A percentile compares a stretch with the other conserved stretches of the same genome.
Conservation (phyloP, 1,140 invertebrate species). For the Colletes latitarsis region DNA sequence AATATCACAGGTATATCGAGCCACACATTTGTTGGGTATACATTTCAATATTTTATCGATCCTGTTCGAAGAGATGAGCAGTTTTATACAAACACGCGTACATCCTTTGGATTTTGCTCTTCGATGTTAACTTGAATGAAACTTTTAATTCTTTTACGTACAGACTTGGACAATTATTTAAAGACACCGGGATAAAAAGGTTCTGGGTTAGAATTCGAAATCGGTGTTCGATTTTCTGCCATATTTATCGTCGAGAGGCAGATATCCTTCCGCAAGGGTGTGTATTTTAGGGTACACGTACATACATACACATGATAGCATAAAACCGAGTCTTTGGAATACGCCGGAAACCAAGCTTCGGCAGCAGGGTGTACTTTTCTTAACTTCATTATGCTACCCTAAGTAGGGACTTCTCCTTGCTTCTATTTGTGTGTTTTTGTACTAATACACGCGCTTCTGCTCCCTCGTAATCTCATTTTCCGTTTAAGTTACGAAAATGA, state of each 20-base stretch:
- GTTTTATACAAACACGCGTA: too few species aligned
- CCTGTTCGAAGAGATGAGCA: too few species aligned
- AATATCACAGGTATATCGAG: too few species aligned
- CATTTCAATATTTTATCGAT: too few species aligned
- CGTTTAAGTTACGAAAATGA: constrained; percentile 16
- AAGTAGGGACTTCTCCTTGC: neutral
- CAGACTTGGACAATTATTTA: too few species aligned
- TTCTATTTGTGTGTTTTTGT: constrained; percentile 25
- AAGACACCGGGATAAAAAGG: neutral
- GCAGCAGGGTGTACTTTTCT: constrained; percentile 13
- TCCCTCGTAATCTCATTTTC: constrained; percentile 6
- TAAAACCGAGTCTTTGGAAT: constrained; percentile 1
- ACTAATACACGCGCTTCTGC: neutral
- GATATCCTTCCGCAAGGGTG: constrained; percentile 47
- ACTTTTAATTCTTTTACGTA: too few species aligned
- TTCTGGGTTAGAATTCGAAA: constrained; percentile 4
- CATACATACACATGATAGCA: neutral
- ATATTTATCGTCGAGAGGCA: constrained; percentile 50
- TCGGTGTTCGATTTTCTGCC: constrained; percentile 3
- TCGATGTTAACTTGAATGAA: too few species aligned
- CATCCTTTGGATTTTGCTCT: too few species aligned
- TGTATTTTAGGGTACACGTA: constrained; percentile 27
- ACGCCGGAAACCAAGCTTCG: constrained; percentile 1
- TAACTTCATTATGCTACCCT: constrained; percentile 19
- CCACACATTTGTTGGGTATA: too few species aligned